These are phyloP conservation scores for Amphiduros pacificus DNA, from an alignment of 2,888 invertebrate species.

Conservation along the genomic window DNA sequence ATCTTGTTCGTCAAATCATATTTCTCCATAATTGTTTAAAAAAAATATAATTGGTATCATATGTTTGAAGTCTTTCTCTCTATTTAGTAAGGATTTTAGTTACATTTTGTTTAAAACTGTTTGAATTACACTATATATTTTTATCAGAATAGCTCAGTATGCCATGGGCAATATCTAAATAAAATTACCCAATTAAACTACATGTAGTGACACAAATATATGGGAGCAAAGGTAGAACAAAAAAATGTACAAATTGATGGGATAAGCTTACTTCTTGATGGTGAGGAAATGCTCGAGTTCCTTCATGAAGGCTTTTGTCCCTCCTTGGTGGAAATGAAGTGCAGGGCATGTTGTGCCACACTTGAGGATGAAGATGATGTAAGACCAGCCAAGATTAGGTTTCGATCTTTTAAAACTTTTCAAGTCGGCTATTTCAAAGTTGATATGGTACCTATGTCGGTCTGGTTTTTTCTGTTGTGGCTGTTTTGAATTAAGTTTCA, in stretches of 20 bases:
- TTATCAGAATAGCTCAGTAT: no score
- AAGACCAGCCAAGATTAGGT: conserved; percentile 54
- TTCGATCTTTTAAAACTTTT: conserved; percentile 66
- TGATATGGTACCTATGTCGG: conserved; percentile 47
- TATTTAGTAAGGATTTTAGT: no score
- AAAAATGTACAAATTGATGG: no score
- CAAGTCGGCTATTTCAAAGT: conserved; percentile 67
- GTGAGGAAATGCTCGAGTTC: conserved; percentile 33
- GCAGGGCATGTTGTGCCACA: conserved; percentile 75
- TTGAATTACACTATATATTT: no score
- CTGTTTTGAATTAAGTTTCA: background rate
- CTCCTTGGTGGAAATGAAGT: conserved; percentile 85
- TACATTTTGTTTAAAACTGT: no score
- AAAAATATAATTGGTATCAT: no score
- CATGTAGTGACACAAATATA: background rate
- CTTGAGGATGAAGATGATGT: conserved; percentile 68
- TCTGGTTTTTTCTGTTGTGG: background rate
- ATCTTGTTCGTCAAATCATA: no score
- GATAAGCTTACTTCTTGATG: conserved; percentile 27
- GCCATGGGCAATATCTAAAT: no score
- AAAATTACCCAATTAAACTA: background rate
- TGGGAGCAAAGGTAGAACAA: background rate
- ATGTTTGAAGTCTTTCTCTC: no score
- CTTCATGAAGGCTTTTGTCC: conserved; percentile 74
- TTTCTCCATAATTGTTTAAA: no score